phyloP scores from a whole-genome alignment of 2,113 vertebrate species.

The Megaceryle torquata region DNA sequence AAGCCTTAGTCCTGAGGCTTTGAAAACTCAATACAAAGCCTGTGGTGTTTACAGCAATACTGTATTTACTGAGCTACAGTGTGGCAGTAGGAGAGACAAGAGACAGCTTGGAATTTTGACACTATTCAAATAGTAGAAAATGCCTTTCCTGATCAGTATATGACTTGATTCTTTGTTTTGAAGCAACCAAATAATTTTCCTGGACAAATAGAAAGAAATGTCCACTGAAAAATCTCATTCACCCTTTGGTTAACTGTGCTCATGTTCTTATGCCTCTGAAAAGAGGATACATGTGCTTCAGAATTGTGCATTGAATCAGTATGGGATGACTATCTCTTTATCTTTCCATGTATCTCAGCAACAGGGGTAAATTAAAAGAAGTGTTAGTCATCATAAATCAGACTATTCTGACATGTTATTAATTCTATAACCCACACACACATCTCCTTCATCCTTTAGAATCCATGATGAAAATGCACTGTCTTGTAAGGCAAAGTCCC shows the following conservation, averaged over 20 bases:
- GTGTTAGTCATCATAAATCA: background rate
- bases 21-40: background rate
- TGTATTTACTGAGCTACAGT: background rate
- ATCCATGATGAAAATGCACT: background rate
- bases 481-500: background rate
- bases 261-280: background rate
- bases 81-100: background rate
- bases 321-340: background rate
- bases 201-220: background rate
- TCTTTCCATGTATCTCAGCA: background rate
- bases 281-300: background rate
- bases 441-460: background rate
- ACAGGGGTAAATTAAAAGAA: background rate
- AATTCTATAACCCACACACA: background rate
- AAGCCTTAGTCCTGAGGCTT: background rate
- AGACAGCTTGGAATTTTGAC: background rate
- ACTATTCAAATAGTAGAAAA: background rate
- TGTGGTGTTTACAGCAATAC: background rate
- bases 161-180: background rate
- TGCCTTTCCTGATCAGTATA: accelerated
- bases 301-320: background rate
- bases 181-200: background rate
- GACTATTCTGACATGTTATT: background rate
- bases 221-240: background rate
- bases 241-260: background rate